These are phyloP conservation scores for Morpho deidamia DNA, from an alignment of 2,888 invertebrate genomes.

Conservation along the genomic window DNA sequence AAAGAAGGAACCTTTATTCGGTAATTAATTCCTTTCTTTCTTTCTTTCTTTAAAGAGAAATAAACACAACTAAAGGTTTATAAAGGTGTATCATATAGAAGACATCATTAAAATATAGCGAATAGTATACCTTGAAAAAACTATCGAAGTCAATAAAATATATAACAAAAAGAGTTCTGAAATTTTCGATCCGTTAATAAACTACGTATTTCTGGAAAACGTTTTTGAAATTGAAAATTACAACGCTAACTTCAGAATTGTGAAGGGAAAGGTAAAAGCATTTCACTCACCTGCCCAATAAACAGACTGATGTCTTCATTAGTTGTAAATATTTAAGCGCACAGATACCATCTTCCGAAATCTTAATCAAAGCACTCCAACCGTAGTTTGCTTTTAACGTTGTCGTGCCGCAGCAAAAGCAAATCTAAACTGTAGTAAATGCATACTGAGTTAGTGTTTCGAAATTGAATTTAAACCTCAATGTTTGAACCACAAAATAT, in stretches of 20 bases:
- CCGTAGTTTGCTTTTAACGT: too few species aligned
- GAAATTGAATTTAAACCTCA: too few species aligned
- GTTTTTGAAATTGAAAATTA: neutral
- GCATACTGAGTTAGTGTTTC: too few species aligned
- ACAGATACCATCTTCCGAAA: neutral
- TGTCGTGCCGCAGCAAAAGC: too few species aligned
- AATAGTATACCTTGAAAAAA: neutral
- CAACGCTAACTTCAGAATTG: neutral
- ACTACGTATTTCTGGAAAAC: neutral
- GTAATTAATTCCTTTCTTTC: too few species aligned
- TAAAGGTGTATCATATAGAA: too few species aligned
- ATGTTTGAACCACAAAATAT: too few species aligned
- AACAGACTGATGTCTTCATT: neutral
- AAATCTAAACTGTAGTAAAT: too few species aligned
- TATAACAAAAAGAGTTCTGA: neutral
- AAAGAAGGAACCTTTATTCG: too few species aligned
- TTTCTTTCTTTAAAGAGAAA: too few species aligned
- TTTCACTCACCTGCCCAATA: neutral
- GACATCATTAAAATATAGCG: too few species aligned
- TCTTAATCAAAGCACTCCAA: neutral
- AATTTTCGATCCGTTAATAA: neutral
- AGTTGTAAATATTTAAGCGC: neutral
- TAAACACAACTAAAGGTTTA: too few species aligned
- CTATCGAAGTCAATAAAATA: neutral
- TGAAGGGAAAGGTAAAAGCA: neutral